phyloP scores from a whole-genome alignment of 2,888 invertebrate genomes.

The Sarcophaga subvicina region DNA sequence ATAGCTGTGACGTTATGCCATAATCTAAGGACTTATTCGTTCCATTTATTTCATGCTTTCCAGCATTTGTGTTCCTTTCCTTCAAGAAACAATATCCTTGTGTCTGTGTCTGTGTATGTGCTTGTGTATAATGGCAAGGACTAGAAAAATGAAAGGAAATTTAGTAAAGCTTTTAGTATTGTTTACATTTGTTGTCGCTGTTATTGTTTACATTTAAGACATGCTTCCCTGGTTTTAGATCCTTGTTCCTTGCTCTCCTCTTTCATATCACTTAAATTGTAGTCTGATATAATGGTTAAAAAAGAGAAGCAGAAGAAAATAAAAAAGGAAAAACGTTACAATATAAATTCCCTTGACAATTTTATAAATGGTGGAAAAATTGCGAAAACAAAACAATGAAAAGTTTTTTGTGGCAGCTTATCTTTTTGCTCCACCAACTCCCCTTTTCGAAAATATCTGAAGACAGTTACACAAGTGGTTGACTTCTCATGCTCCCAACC shows the following conservation, averaged over 20 bases:
- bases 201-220: constrained; percentile 65
- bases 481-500: constrained; percentile 47
- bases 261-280: constrained; percentile 13
- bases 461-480: constrained; percentile 49
- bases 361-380: constrained; percentile 64
- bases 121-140: not conserved
- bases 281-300: constrained; percentile 11
- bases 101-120: no score
- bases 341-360: constrained; percentile 66
- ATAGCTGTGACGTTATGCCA: not conserved
- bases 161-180: constrained; percentile 65
- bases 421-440: not conserved
- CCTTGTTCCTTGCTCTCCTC: constrained; percentile 16
- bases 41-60: not conserved
- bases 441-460: not conserved
- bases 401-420: not conserved
- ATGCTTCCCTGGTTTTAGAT: constrained; percentile 25
- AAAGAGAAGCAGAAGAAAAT: constrained; percentile 1
- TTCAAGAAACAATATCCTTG: constrained; percentile 2
- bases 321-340: constrained; percentile 36
- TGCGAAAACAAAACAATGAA: constrained; percentile 49
- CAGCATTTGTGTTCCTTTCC: not conserved
- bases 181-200: constrained; percentile 68
- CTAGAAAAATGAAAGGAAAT: constrained; percentile 15
- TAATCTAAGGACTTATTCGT: not conserved